Base-by-base conservation (phyloP, 2,113 vertebrate genomes). In the Mola mola region DNA sequence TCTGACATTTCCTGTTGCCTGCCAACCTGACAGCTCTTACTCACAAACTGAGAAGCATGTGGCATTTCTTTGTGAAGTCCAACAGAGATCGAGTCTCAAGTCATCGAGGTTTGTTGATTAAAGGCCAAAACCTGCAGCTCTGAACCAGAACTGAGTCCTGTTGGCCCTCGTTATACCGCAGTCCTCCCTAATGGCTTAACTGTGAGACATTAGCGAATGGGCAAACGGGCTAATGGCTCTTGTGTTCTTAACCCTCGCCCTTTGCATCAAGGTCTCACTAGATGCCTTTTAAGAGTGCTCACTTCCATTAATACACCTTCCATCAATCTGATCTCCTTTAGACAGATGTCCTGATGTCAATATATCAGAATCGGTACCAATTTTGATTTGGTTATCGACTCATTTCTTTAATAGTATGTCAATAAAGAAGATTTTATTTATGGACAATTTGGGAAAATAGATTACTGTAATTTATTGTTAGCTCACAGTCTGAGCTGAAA, bases 151-250 rank as follows among this genome's bases (percentile, higher is more conserved):
- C 31, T 19, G 19, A 13, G 13, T 42, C 26, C 48, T 71, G 20
- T 16, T 38, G 53, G 21, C 51, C 37, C 31, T 52, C 24, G n/a
- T 56, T 20, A 25, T 16, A 8, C 43, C 21, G 37, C 43, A 37
- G 61, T 46, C 61, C 28, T 11, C 29, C 16, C 25, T 75, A 64
- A 79, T 60, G 43, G 56, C 22, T 63, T 40, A 70, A 41, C 40
- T 46, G 62, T 73, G 67, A 69, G 20, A 48, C 66, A 68, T 67
- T 70, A 76, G 51, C 58, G 59, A 63, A 68, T 52, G n/a, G n/a
- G n/a, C 20, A 34, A 47, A 42, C 8, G 55, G 9, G 33, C 34
- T 68, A 52, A 63, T 46, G 22, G 55, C 24, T 25, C 20, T 29
- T 17, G 31, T 29, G 20, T 6, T n/a, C 37, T n/a, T 6, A 15